Conservation (phyloP, 1,140 invertebrate genomes). For the Maniola jurtina region DNA sequence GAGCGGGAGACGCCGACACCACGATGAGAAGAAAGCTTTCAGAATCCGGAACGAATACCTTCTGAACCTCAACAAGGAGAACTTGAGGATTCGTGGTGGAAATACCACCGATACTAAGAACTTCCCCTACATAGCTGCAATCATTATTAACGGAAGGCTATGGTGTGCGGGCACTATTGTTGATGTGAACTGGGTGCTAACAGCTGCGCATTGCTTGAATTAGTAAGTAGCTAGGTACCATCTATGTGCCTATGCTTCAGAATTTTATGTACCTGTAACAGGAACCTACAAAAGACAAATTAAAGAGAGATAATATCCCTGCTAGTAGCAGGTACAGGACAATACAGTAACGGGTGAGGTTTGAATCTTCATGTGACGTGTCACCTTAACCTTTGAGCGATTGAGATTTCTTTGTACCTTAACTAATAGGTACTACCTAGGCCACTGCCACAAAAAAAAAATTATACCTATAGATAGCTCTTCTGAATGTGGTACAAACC, state of each 20-base stretch:
- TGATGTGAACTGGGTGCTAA: conserved; percentile 80
- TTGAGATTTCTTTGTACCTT: no score
- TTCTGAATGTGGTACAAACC: no score
- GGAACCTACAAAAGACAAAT: no score
- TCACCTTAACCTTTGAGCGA: no score
- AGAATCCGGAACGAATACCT: conserved; percentile 48
- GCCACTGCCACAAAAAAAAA: no score
- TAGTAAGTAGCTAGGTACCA: conserved; percentile 51
- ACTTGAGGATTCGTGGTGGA: conserved; percentile 45
- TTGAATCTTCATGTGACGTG: no score
- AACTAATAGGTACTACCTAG: no score
- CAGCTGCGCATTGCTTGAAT: conserved; percentile 82
- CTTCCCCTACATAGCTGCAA: conserved; percentile 65
- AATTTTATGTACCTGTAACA: neutral
- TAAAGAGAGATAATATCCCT: no score
- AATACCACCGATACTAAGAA: conserved; percentile 54
- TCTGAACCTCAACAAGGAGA: conserved; percentile 19
- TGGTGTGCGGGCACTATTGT: conserved; percentile 81
- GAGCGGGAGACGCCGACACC: conserved; percentile 27
- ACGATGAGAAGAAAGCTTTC: conserved; percentile 28
- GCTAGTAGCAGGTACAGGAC: no score
- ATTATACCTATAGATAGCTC: no score
- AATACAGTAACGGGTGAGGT: no score
- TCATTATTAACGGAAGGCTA: conserved; percentile 64
- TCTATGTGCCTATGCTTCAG: neutral